Base-by-base conservation (phyloP, 2,113 vertebrate species). In the Notarius quadriscutis region DNA sequence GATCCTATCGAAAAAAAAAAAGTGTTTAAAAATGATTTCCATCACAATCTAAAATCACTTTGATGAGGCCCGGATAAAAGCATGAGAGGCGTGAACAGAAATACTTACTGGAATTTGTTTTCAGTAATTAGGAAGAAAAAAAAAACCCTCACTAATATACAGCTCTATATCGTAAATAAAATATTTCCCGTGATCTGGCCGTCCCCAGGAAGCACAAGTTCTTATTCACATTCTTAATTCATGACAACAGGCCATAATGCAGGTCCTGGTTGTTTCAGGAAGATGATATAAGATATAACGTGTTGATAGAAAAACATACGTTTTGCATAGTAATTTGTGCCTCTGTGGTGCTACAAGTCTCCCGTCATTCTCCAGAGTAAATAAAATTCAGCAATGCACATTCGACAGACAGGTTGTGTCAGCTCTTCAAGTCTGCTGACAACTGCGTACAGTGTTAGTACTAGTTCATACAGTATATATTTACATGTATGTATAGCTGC, bases 371-470 rank as follows among this genome's bases (percentile, higher is more conserved):
- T 27, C 67, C 20, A 58, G 58, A 65, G 48, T 60, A 48, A 75
- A 58, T 60, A 48, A 75, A 58, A 72, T 65, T 94, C 94, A 94
- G 93, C 92, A 94, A 92, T 89, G 93, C 93, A 93, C 88, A 88
- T 87, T 92, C 94, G 94, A 95, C 93, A 95, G 94, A 93, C 94
- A 93, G 92, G 88, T 89, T 71, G 89, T 91, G 87, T 72, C 87
- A 75, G 89, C 84, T 62, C 53, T 84, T 4, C 87, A 83, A 14
- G 30, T 17, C 83, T 88, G 83, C 91, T 69, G 67, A 83, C 22
- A 87, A 89, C 89, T 57, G 91, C 90, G 87, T 92, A 89, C 94
- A 95, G 95, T 94, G 93, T 92, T 93, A 84, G 88, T 87, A 94
- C 92, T 87, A 91, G 83, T 81, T 72, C 84, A 83, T 75, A 87